Evolutionary conservation across 2,888 invertebrate genomes (phyloP), one percentile per base, ranked within the genome.

Genomic region (Iphiclides podalirius): DNA sequence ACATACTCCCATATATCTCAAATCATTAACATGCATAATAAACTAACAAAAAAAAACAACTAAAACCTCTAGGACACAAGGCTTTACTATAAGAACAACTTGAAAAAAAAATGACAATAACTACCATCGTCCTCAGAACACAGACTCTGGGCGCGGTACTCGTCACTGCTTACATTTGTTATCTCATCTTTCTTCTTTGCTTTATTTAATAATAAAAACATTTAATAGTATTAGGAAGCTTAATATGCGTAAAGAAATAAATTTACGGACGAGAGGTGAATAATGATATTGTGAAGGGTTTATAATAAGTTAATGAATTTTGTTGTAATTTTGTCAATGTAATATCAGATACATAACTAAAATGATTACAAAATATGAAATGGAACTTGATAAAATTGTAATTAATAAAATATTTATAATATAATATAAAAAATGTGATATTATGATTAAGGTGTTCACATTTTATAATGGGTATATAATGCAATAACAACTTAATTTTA

Each of bases 161-260:
- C 78, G 58, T 74, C 79, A 60, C 75, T 60, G 76, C 70, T 68
- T 69, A 79, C 67, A 75, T 77, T 78, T 60, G 74, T 63, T 59
- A 80, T 71, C 57, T 77, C 84, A 72, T 74, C 74, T 75, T 77
- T 87, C 85, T 84, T 86, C 86, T 76, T 86, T 53, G 82, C 87
- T 88, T 87, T 78, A 81, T 79, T 73, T 75, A 74, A 83, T 68
- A 83, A 80, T 65, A 60, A 72, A 71, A 66, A 67, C 11, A 31
- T 31, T 31, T 31, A 9, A 28, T 2, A 2, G 2, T 11, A 11
- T 4, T 2, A 31, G 4, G 12, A 31, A n/a, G 4, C 8, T 31
- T n/a, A 2, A 4, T 9, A 2, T 28, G 7, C n/a, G n/a, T 8
- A 26, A 26, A 1, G 8, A 26, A 7, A 8, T 7, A 9, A 31